Conservation (phyloP, 2,797 vertebrate species). For the Urocyon cinereoargenteus region DNA sequence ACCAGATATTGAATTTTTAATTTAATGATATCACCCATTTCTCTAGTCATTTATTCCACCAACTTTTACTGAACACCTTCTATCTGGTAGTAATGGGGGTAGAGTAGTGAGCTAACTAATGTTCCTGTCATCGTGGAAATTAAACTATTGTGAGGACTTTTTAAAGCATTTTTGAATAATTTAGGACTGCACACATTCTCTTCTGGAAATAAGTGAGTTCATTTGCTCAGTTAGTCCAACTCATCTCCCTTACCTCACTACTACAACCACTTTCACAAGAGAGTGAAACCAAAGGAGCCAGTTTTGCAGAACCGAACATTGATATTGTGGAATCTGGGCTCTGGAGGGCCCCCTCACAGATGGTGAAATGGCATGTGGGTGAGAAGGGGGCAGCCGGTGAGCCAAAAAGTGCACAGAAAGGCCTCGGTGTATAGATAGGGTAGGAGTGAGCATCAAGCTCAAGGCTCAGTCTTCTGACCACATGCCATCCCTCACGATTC, state of each 20-base stretch:
- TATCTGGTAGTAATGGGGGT: background rate
- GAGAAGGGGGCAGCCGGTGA: background rate
- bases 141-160: background rate
- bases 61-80: background rate
- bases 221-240: background rate
- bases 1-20: background rate
- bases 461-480: slow-evolving; percentile 20
- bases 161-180: background rate
- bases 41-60: background rate
- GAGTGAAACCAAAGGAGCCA: background rate
- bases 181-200: background rate
- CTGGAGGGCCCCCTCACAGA: background rate
- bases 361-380: background rate
- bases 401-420: background rate
- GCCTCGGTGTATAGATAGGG: background rate
- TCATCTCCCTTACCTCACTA: no score
- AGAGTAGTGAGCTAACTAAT: background rate
- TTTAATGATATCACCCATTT: background rate
- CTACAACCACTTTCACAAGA: background rate
- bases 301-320: background rate
- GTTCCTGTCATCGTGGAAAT: background rate
- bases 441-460: background rate
- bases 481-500: background rate
- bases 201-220: background rate
- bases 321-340: background rate